Evolutionary conservation across 2,113 vertebrate genomes (phyloP).

Genomic region (Myocastor coypus): DNA sequence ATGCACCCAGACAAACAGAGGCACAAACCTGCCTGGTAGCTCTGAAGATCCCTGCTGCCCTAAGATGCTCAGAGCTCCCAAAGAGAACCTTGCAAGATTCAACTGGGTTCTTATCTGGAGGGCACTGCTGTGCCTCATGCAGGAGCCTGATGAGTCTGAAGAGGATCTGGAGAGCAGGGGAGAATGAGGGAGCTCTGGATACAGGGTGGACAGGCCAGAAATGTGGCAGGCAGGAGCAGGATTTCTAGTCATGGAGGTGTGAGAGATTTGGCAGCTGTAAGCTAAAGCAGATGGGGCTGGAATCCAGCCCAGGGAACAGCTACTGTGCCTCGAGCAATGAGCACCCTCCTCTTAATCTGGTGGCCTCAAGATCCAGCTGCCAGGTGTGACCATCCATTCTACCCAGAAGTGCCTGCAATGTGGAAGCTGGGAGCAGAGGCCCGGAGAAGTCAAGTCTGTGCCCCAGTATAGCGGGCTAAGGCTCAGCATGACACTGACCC

Average conservation of each 20-base stretch:
- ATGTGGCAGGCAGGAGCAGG: accelerated
- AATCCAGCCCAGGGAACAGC: background rate
- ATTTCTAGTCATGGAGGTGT: background rate
- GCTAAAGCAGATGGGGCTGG: background rate
- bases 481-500: background rate
- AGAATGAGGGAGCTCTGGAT: background rate
- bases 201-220: background rate
- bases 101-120: background rate
- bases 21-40: accelerated
- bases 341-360: background rate
- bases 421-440: background rate
- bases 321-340: background rate
- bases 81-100: background rate
- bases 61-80: background rate
- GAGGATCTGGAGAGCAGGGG: background rate
- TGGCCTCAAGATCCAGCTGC: background rate
- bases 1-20: background rate
- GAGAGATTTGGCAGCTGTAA: background rate
- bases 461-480: background rate
- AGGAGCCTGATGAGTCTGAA: background rate
- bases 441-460: accelerated
- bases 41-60: background rate
- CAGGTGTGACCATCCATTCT: background rate
- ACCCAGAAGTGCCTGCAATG: background rate
- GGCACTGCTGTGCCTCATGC: background rate